Percentiles rank a stretch among this genome's conserved stretches.
phyloP scores from a whole-genome alignment of 2,888 invertebrate genomes.

The Stenodera caucasica region DNA sequence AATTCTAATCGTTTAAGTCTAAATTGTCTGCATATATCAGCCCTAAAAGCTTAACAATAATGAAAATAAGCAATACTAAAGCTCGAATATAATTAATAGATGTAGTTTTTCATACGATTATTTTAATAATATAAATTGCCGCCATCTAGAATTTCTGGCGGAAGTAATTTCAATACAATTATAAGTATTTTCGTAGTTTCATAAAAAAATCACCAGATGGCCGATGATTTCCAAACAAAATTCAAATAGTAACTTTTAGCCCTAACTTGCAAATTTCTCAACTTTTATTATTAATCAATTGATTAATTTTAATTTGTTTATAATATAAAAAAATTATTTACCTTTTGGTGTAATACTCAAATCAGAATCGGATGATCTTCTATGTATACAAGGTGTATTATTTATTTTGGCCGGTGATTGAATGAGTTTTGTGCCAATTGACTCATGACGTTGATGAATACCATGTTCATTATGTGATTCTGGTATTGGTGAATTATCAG shows the following conservation, averaged over 20 bases:
- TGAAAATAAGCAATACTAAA: too few relatives aligned
- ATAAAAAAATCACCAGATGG: too few relatives aligned
- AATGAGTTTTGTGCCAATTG: slow-evolving; percentile 59
- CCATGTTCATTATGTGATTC: slow-evolving; percentile 12
- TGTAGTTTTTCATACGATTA: too few relatives aligned
- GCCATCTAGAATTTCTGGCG: too few relatives aligned
- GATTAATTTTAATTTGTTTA: background rate
- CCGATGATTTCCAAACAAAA: background rate
- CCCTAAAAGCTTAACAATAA: too few relatives aligned
- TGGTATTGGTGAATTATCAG: slow-evolving; percentile 47
- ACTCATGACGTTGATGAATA: slow-evolving; percentile 57
- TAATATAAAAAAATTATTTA: slow-evolving; percentile 52
- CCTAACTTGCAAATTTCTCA: background rate
- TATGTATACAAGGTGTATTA: slow-evolving; percentile 60
- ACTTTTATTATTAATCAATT: background rate
- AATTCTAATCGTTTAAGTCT: too few relatives aligned
- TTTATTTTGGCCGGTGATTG: slow-evolving; percentile 61
- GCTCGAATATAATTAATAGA: too few relatives aligned
- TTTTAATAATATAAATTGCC: too few relatives aligned
- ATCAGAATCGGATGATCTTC: slow-evolving; percentile 92
- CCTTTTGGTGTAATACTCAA: slow-evolving; percentile 92
- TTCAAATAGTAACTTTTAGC: background rate
- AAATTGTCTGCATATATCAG: too few relatives aligned
- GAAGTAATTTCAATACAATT: too few relatives aligned
- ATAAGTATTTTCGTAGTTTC: too few relatives aligned